Evolutionary conservation across 2,888 invertebrate genomes (phyloP), one percentile per base, ranked within the genome.

Genomic region (Schizaphis graminum): DNA sequence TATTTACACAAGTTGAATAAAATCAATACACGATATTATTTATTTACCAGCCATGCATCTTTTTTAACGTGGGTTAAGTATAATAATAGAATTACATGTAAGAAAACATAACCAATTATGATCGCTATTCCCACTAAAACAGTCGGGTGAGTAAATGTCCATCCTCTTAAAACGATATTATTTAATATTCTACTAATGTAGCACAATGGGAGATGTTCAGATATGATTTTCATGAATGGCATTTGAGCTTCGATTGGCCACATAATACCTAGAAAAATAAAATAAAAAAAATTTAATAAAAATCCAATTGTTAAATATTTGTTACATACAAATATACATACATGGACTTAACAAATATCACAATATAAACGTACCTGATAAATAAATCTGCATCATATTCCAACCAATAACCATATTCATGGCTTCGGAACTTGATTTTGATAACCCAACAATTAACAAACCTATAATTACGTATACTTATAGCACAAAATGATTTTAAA

Each of bases 241-340:
- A 87, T n/a, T 49, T 92, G 92, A 16, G 92, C 92, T 87, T 92
- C 92, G 16, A 92, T 49, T 1, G 92, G 92, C 92, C 92, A 92
- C 87, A 87, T 87, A 41, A 92, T 85, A 67, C 92, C 92, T 92
- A 21, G 0, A 47, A 24, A 3, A 91, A 28, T 44, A 24, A 26
- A 26, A 44, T 3, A 35, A 89, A 49, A 47, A 91, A 49, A 77
- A 35, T 10, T 3, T 26, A 67, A n/a, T 2, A 41, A 57, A 2
- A 49, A 67, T n/a, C 24, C 0, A 16, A 89, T 13, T n/a, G 16
- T 5, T 67, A 16, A n/a, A 61, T 61, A 61, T 47, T 7, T 61
- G 61, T 13, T 61, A n/a, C 26, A 3, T 28, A 28, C 28, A 67
- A 35, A 35, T 21, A 77, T 35, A 2, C 41, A 7, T 1, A 8